Evolutionary conservation across 2,888 invertebrate genomes (phyloP), one percentile per base, ranked within the genome.

Genomic region (Xestia ashworthii): DNA sequence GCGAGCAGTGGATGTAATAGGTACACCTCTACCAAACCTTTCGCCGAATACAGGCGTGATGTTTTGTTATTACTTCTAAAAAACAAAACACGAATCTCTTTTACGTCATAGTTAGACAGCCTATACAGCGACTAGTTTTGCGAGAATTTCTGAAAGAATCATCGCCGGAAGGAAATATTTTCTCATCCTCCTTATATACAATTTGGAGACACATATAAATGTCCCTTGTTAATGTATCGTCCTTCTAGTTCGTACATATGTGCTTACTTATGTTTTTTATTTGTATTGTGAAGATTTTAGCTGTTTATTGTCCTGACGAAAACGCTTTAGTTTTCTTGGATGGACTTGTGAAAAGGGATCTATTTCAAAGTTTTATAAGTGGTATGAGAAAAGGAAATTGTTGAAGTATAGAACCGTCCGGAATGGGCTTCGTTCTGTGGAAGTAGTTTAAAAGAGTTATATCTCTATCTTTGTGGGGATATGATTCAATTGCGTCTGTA

Each of bases 281-380:
- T 58, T 62, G 58, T 85, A 64, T 55, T 55, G 55, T 50, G 64
- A 71, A 68, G 68, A 78, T 76, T 75, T 75, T 44, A 66, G 66
- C 74, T 53, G 65, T 83, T 74, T 80, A 77, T 77, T 71, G 64
- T 55, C 58, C 67, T 38, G 68, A 69, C 38, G 67, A 82, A 84
- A 80, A 78, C 66, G 67, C 32, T 84, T 78, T 67, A 78, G 74
- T 76, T 85, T 82, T 73, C 53, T 65, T 46, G 55, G 44, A 65
- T 58, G 70, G 64, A 87, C 82, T n/a, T 78, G 76, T 77, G 50
- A 81, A 76, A 81, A 80, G 60, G 87, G 74, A 76, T 82, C 75
- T 44, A 68, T 76, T 77, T 71, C 55, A 71, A 86, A 81, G 77
- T 85, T 86, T 82, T 79, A 41, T 76, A 78, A 84, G 71, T 79